A percentile compares a stretch with the other conserved stretches of the same genome.
Evolutionary conservation across 2,888 invertebrate species (phyloP).

Genomic region (Microplitis deprimator): DNA sequence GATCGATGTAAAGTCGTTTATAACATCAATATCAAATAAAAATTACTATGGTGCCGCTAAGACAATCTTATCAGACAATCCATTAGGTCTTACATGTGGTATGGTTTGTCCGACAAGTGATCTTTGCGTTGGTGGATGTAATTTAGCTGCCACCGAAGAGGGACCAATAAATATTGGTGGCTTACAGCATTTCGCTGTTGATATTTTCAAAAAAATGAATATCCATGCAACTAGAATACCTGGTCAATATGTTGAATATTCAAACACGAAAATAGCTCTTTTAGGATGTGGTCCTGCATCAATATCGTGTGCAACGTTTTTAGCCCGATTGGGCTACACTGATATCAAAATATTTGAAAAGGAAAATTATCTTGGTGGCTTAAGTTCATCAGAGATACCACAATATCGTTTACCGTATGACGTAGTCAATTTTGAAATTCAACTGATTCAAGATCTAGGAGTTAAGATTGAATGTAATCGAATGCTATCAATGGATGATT

Average conservation of each 20-base stretch:
- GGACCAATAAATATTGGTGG: constrained; percentile 99
- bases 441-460: constrained; percentile 92
- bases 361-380: constrained; percentile 87
- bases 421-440: constrained; percentile 93
- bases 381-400: constrained; percentile 96
- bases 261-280: constrained; percentile 83
- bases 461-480: constrained; percentile 88
- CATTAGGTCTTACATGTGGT: constrained; percentile 93
- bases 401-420: constrained; percentile 95
- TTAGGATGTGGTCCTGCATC: constrained; percentile 97
- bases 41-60: constrained; percentile 99
- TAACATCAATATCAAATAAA: constrained; percentile 96
- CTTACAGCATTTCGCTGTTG: constrained; percentile 91
- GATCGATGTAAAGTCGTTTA: constrained; percentile 96
- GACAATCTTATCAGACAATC: constrained; percentile 97
- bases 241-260: constrained; percentile 72
- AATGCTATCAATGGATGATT: constrained; percentile 79
- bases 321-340: constrained; percentile 93
- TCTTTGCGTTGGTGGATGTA: constrained; percentile 98
- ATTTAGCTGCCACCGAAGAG: constrained; percentile 95
- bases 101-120: constrained; percentile 99
- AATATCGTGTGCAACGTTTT: constrained; percentile 95
- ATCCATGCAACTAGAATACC: constrained; percentile 90
- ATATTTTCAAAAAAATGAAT: constrained; percentile 95
- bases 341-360: constrained; percentile 95